A percentile compares a stretch with the other conserved stretches of the same genome.
phyloP scores from a whole-genome alignment of 2,113 vertebrate species.

The Rhabdornis inornatus region DNA sequence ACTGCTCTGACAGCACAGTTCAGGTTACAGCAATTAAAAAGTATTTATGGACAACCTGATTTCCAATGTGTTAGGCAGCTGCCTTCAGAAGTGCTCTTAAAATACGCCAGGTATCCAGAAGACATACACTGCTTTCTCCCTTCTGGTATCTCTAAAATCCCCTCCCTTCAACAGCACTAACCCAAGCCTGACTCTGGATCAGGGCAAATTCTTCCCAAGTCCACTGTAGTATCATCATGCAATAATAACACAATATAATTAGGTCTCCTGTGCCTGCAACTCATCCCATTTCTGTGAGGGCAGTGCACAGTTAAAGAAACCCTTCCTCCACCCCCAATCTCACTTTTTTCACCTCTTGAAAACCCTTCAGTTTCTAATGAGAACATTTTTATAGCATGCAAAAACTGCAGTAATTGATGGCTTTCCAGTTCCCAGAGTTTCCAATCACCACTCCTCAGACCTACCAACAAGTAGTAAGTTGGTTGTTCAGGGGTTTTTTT shows the following conservation, averaged over 20 bases:
- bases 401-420: neutral
- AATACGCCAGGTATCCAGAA: neutral
- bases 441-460: neutral
- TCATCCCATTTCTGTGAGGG: neutral
- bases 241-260: neutral
- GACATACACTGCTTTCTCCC: neutral
- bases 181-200: neutral
- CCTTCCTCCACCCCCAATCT: accelerated
- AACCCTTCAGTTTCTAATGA: neutral
- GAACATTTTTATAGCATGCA: neutral
- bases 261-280: neutral
- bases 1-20: neutral
- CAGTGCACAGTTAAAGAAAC: neutral
- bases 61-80: neutral
- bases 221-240: neutral
- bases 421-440: neutral
- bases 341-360: neutral
- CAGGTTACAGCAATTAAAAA: neutral
- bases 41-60: neutral
- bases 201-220: neutral
- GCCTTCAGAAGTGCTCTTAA: neutral
- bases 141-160: neutral
- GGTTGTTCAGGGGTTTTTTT: neutral
- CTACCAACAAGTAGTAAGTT: neutral
- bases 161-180: accelerated